Conservation (phyloP, 2,888 invertebrate species). For the Mongoloraphidia duomilia region DNA sequence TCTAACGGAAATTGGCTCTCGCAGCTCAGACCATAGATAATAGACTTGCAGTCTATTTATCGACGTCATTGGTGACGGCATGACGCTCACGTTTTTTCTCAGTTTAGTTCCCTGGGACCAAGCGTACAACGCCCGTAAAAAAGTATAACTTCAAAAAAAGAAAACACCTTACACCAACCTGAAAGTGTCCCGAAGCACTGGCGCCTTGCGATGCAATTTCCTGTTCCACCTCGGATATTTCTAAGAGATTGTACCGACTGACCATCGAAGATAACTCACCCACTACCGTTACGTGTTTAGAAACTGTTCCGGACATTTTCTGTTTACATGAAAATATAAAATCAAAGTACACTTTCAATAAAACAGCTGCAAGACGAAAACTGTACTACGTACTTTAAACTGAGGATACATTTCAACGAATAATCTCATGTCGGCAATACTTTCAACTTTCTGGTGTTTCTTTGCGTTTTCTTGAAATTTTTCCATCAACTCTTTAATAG, state of each 20-base stretch:
- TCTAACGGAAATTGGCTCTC: too few relatives aligned
- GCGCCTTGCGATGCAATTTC: constrained; percentile 72
- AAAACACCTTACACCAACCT: constrained; percentile 24
- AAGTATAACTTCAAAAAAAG: not conserved
- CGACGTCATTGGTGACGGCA: too few relatives aligned
- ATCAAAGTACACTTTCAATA: not conserved
- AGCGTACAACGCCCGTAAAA: too few relatives aligned
- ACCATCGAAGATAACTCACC: constrained; percentile 86
- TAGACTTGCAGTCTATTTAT: too few relatives aligned
- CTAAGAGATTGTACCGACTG: constrained; percentile 60
- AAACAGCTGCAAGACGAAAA: not conserved
- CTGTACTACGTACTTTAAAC: constrained; percentile 51
- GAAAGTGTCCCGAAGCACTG: constrained; percentile 63
- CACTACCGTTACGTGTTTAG: constrained; percentile 94
- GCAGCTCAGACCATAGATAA: too few relatives aligned
- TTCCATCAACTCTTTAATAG: constrained; percentile 93
- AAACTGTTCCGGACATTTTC: constrained; percentile 89
- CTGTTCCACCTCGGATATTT: constrained; percentile 88
- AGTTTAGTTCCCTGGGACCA: too few relatives aligned
- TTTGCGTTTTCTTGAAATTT: constrained; percentile 93
- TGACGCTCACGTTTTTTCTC: too few relatives aligned
- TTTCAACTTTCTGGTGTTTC: constrained; percentile 93
- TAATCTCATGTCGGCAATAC: constrained; percentile 96
- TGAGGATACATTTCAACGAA: constrained; percentile 97
- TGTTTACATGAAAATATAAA: constrained; percentile 17